These are phyloP conservation scores for Rhizomys pruinosus DNA, from an alignment of 2,113 vertebrate species.

Conservation along the genomic window DNA sequence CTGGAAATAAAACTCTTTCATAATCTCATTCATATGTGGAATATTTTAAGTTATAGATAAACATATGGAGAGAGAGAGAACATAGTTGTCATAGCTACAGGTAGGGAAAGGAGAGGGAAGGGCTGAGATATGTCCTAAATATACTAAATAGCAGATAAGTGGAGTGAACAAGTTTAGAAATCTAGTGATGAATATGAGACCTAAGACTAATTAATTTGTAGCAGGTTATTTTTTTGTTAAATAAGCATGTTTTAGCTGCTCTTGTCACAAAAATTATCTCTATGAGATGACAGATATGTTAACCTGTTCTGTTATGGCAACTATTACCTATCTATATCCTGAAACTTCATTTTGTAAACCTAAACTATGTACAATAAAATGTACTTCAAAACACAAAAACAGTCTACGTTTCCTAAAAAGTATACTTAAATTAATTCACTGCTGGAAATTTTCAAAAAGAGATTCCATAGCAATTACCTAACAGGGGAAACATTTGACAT, in stretches of 20 bases:
- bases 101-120: background rate
- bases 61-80: background rate
- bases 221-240: background rate
- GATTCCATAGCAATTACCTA: slow-evolving; percentile 10
- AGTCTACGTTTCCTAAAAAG: background rate
- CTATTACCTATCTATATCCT: no score
- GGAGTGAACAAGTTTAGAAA: no score
- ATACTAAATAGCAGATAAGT: background rate
- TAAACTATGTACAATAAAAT: background rate
- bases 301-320: background rate
- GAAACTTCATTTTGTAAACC: background rate
- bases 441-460: slow-evolving; percentile 18
- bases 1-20: background rate
- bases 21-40: background rate
- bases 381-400: background rate
- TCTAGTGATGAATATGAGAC: background rate
- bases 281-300: background rate
- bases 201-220: background rate
- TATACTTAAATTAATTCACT: slow-evolving; percentile 30
- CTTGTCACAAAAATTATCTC: background rate
- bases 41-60: background rate
- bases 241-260: background rate
- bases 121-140: background rate
- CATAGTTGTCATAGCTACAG: background rate
- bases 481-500: background rate